Evolutionary conservation across 2,888 invertebrate genomes (phyloP), one percentile per base, ranked within the genome.

Genomic region (Athalia rosae): DNA sequence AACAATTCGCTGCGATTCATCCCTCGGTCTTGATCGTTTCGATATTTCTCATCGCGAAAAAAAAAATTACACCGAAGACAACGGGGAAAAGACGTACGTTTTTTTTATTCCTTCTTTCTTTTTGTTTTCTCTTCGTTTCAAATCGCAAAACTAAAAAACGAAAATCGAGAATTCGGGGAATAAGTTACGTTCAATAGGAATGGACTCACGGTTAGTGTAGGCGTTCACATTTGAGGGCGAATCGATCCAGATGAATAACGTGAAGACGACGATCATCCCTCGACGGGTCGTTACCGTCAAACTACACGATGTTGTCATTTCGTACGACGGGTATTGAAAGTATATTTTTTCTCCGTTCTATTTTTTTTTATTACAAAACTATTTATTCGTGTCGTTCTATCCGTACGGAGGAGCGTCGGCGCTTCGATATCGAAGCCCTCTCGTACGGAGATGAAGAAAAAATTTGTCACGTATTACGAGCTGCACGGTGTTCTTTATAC

Each of bases 401-500:
- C 74, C 61, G 74, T 74, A 61, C 56, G 78, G 41, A 61, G 13
- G 64, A 78, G 41, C 53, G 28, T 28, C 28, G 28, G 61, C 62
- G 79, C 62, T 62, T 43, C 48, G 58, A 79, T 77, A 80, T 81
- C 78, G 74, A 45, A 59, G 64, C 79, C 76, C 79, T 76, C 81
- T 79, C 77, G 67, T 82, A 81, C 81, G 82, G 77, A 80, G 82
- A 82, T 79, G 82, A 82, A 84, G 82, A 81, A 82, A 86, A 85
- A 87, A 87, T 80, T 28, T 87, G 87, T 87, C 83, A 80, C 82
- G 82, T 81, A 80, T 77, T 78, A 80, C 80, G 79, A 77, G 78
- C 61, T 77, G 80, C 67, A 81, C 80, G 67, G 79, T 84, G 84
- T 87, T 84, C 84, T 89, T 88, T 89, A 89, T 89, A 89, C 79